Conservation (phyloP, 2,797 vertebrate species). For the Microctenopoma steveboyesi region DNA sequence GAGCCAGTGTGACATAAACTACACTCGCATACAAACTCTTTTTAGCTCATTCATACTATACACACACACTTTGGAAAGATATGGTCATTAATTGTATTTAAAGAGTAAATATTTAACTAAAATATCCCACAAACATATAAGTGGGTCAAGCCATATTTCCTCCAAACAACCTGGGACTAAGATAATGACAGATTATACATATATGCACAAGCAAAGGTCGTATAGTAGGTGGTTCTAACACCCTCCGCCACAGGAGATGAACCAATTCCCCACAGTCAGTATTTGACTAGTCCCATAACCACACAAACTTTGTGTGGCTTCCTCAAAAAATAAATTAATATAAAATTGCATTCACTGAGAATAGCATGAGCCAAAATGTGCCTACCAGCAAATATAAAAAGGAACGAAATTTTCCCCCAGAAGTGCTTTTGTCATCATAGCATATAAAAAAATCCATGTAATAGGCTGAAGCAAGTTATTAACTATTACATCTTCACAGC, state of each 20-base stretch:
- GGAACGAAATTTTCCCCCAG: background rate
- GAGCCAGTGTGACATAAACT: slow-evolving; percentile 55
- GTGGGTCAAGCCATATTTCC: background rate
- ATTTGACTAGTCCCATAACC: slow-evolving; percentile 1
- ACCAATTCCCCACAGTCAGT: background rate
- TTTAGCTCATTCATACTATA: slow-evolving; percentile 23
- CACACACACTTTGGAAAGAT: background rate
- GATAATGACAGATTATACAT: slow-evolving; percentile 3
- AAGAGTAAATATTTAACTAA: slow-evolving; percentile 17
- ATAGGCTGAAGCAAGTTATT: too few species aligned
- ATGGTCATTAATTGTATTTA: background rate
- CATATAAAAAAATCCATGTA: too few species aligned
- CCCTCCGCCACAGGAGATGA: slow-evolving; percentile 11
- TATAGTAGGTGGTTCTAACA: slow-evolving; percentile 1
- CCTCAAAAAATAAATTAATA: background rate
- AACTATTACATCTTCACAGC: too few species aligned
- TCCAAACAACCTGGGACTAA: background rate
- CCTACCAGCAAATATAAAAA: slow-evolving; percentile 3
- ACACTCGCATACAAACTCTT: slow-evolving; percentile 30
- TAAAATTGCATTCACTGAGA: background rate
- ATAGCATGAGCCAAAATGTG: background rate
- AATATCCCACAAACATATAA: background rate
- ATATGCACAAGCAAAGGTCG: background rate
- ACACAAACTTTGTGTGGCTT: background rate
- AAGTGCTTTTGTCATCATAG: background rate